A percentile compares a stretch with the other conserved stretches of the same genome.
Evolutionary conservation across 2,113 vertebrate genomes (phyloP).

Genomic region (Bungarus multicinctus): DNA sequence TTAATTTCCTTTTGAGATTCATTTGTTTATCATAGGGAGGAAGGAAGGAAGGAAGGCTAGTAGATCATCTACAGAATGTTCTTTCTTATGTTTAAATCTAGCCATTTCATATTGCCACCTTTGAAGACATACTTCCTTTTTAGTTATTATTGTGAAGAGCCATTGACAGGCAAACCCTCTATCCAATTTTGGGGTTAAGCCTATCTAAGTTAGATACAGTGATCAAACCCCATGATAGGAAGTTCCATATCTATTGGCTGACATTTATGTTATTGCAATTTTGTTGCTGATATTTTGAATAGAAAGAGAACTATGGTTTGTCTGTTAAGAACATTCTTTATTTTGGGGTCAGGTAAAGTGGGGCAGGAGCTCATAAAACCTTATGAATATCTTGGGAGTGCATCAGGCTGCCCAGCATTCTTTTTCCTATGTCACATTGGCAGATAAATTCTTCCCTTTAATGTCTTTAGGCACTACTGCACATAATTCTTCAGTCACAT

Average conservation of each 20-base stretch:
- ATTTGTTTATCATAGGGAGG: neutral
- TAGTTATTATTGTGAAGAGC: neutral
- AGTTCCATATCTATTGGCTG: neutral
- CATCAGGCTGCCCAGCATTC: neutral
- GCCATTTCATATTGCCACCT: neutral
- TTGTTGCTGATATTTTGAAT: neutral
- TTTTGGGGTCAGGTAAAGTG: neutral
- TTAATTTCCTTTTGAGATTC: neutral
- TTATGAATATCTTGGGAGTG: neutral
- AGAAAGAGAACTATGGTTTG: neutral
- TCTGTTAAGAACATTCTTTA: neutral
- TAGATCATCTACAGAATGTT: neutral
- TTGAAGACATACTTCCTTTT: neutral
- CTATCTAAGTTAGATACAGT: neutral
- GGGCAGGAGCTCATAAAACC: neutral
- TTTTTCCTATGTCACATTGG: neutral
- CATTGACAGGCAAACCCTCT: neutral
- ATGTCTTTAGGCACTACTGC: conserved; percentile 4
- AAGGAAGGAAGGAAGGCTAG: neutral
- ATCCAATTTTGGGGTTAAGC: neutral
- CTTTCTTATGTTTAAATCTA: neutral
- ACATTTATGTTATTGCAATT: neutral
- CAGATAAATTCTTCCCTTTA: conserved; percentile 21
- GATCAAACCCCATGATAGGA: neutral
- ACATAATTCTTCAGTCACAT: neutral